Conservation (phyloP, 2,888 invertebrate species). For the Lissonota sp. region DNA sequence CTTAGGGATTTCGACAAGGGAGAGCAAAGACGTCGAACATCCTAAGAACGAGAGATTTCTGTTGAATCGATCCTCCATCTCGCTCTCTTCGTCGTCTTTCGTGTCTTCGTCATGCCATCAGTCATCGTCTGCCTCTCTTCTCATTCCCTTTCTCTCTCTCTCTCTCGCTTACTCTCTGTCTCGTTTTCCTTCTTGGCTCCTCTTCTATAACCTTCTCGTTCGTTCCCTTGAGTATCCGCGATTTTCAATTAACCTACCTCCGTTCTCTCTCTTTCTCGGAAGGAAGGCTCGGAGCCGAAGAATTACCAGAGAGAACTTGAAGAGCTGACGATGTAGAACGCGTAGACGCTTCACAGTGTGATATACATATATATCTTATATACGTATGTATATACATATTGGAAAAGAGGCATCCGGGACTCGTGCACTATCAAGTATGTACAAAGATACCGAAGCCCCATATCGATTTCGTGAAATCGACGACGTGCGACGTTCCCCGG, state of each 20-base stretch:
- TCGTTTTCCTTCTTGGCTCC: conserved; percentile 34
- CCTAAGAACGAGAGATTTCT: conserved; percentile 58
- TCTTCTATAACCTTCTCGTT: conserved; percentile 39
- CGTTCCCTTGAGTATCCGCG: conserved; percentile 68
- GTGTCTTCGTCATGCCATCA: conserved; percentile 42
- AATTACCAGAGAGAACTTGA: conserved; percentile 48
- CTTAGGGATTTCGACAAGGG: conserved; percentile 18
- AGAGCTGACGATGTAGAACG: conserved; percentile 49
- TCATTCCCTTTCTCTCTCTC: conserved; percentile 40
- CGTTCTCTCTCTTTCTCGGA: conserved; percentile 44
- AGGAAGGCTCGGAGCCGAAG: conserved; percentile 32
- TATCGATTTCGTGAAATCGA: conserved; percentile 64
- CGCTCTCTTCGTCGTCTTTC: conserved; percentile 21
- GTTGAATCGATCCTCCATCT: conserved; percentile 47
- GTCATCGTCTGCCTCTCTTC: conserved; percentile 31
- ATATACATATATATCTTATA: conserved; percentile 16
- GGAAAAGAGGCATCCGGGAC: conserved; percentile 29
- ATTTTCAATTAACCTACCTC: conserved; percentile 76
- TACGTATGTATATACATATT: conserved; percentile 6
- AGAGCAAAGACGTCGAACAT: conserved; percentile 46
- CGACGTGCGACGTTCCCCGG: conserved; percentile 43
- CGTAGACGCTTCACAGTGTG: neutral
- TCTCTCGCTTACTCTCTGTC: conserved; percentile 22
- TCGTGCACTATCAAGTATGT: conserved; percentile 16
- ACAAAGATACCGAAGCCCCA: conserved; percentile 36